Percentiles rank a stretch among this genome's conserved stretches.
These are phyloP conservation scores for Silurus meridionalis DNA, from an alignment of 2,113 vertebrate species.

Conservation along the genomic window DNA sequence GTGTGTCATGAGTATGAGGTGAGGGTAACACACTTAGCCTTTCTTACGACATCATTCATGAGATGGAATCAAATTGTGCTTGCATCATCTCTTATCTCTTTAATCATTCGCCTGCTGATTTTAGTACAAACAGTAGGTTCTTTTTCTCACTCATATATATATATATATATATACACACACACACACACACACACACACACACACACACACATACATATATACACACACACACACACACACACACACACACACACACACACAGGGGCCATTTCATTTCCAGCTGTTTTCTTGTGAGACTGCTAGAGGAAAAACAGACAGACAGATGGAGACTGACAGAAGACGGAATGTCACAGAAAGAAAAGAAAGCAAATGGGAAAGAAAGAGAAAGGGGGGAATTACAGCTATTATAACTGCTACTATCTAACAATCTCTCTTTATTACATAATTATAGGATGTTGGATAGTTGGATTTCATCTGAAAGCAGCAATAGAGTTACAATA, in stretches of 20 bases:
- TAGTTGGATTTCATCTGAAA: too few relatives aligned
- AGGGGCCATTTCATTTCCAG: constrained; percentile 11
- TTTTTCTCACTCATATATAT: not conserved
- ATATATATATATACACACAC: too few relatives aligned
- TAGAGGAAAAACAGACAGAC: constrained; percentile 13
- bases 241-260: not conserved
- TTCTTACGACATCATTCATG: not conserved
- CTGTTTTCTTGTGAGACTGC: constrained; percentile 20
- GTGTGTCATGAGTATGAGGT: too few relatives aligned
- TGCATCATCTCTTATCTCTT: not conserved
- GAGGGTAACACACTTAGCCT: not conserved
- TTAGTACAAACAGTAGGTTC: not conserved
- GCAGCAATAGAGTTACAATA: not conserved
- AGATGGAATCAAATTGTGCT: not conserved
- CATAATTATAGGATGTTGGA: not conserved
- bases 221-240: not conserved
- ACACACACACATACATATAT: not conserved
- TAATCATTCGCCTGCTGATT: not conserved
- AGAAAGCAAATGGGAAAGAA: not conserved
- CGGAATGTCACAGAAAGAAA: not conserved
- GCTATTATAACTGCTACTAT: not conserved
- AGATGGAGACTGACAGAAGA: constrained; percentile 15
- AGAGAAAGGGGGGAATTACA: not conserved
- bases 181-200: not conserved
- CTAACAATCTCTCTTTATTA: not conserved